A percentile compares a stretch with the other conserved stretches of the same genome.
Evolutionary conservation across 1,140 invertebrate genomes (phyloP).

Genomic region (Periplaneta americana): DNA sequence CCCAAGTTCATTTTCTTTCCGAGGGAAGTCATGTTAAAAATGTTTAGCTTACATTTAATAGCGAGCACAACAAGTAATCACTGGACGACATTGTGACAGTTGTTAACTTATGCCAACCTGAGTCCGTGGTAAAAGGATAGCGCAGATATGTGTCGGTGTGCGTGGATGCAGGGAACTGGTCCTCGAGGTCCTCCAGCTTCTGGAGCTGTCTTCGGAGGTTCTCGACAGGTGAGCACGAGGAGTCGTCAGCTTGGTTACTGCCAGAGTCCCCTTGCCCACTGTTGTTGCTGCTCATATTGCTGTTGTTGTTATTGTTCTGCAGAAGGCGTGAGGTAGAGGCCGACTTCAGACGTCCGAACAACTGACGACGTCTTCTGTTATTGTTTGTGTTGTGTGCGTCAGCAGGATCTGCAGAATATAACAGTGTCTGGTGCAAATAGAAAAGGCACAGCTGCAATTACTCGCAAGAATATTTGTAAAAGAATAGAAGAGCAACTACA

Average conservation of each 20-base stretch:
- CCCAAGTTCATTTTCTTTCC: too few relatives aligned
- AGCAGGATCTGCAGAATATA: neutral
- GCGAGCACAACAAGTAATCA: too few relatives aligned
- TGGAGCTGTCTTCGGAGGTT: slow-evolving; percentile 68
- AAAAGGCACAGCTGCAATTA: neutral
- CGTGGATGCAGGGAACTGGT: slow-evolving; percentile 64
- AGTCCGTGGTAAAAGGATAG: slow-evolving; percentile 60
- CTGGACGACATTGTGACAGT: too few relatives aligned
- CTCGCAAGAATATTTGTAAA: neutral
- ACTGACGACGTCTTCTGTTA: slow-evolving; percentile 43
- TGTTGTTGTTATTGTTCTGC: slow-evolving; percentile 22
- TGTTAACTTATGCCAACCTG: slow-evolving; percentile 49
- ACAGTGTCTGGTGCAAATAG: neutral
- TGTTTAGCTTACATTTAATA: too few relatives aligned
- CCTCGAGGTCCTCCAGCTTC: slow-evolving; percentile 72
- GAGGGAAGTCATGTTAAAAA: too few relatives aligned
- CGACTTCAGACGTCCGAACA: slow-evolving; percentile 58
- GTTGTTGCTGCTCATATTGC: slow-evolving; percentile 25
- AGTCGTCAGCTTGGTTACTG: neutral
- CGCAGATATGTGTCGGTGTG: slow-evolving; percentile 60
- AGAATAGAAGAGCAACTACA: neutral
- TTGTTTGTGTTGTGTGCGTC: neutral
- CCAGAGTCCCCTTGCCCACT: neutral
- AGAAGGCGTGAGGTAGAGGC: slow-evolving; percentile 54
- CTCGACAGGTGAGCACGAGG: slow-evolving; percentile 59